Evolutionary conservation across 2,113 vertebrate genomes (phyloP), one percentile per base, ranked within the genome.

Genomic region (Heteronetta atricapilla): DNA sequence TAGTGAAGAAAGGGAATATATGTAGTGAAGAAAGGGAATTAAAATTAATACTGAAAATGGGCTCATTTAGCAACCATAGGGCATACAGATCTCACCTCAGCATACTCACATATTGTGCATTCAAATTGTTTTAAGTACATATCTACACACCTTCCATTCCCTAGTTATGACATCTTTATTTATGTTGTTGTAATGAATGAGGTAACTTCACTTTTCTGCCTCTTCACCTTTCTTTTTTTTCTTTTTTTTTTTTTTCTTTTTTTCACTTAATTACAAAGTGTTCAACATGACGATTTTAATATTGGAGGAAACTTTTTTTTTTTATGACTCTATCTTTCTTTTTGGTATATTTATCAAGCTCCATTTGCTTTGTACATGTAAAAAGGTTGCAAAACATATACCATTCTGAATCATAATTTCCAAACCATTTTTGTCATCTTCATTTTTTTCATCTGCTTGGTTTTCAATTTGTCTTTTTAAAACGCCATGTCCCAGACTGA

Each of bases 401-500:
- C 34, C n/a, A 23, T 56, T 79, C 69, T 64, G 38, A 68, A 33
- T 79, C 26, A 4, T 78, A 34, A 76, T 90, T 93, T 86, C 56
- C 33, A 72, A 68, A 50, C 74, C 26, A 2, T 63, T 91, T 92
- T 72, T 94, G 74, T 92, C 81, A 72, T 84, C 58, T 68, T 38
- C 34, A 44, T 88, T 93, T 42, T 88, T 96, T 69, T 94, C 74
- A 84, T 89, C 66, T 89, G 42, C 77, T 82, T 86, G 66, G 22
- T 53, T 95, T 92, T 77, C 83, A 79, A 8, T 92, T 84, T 93
- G 19, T 92, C 86, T 92, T 78, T 93, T 88, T 48, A 34, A 90
- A 93, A 93, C 86, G 86, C 64, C 77, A 28, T 72, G 69, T 90
- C 77, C 69, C 70, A 68, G 31, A 72, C 25, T n/a, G 68, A 90